Base-by-base conservation (phyloP, 1,140 invertebrate genomes). In the Ips nitidus region DNA sequence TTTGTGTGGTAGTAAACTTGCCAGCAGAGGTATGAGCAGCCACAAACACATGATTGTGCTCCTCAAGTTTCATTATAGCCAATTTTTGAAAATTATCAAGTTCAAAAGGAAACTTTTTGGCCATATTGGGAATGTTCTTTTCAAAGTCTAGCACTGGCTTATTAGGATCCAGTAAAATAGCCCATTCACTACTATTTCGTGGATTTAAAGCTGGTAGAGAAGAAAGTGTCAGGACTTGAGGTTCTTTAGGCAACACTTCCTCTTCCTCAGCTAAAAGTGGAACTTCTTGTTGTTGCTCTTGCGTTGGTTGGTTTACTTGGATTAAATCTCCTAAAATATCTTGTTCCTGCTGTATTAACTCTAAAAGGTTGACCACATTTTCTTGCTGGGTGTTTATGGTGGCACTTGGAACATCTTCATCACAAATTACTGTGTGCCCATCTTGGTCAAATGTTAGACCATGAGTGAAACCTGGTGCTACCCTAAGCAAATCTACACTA, bases 11-110 rank as follows among this genome's bases (percentile, higher is more conserved):
- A 22, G 6, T 55, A 50, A 8, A 55, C 40, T 68, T 64, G 60
- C 98, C 98, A 2, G 98, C 98, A 0, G 97, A 99, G 0, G 98
- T 99, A 80, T 99, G 98, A 7, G 98, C 98, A 4, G 98, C 94
- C 1, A 99, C 96, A 84, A 99, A 99, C 1, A 99, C 95, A 82
- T 96, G 95, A 73, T 96, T 90, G 53, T 93, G 90, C 76, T 95
- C 90, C 84, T 99, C 97, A 47, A 99, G 82, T 80, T 93, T 94
- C 5, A 98, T 80, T 74, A 99, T 95, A 4, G 98, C 97, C 80
- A 91, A 87, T 82, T 99, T 98, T 81, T 99, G 98, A 79, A 99
- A 99, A 4, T 88, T 93, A 82, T 99, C 98, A 73, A 99, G 84
- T 80, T 98, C 94, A 84, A 99, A 99, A 40, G 89, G 88, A 83